Evolutionary conservation across 2,888 invertebrate species (phyloP).

Genomic region (Epiblema foenella): DNA sequence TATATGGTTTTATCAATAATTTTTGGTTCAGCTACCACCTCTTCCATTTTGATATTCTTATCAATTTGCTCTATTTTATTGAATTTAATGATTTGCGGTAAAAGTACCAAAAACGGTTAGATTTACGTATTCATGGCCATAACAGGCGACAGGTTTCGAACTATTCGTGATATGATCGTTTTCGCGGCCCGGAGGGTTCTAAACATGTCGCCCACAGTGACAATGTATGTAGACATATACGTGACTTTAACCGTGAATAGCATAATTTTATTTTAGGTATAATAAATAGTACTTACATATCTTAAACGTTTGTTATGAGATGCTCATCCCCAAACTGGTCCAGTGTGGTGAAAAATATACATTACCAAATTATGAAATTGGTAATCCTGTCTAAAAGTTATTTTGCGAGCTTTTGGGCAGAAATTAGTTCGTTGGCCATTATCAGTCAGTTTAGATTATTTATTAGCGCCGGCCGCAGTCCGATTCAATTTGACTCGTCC

Average conservation of each 20-base stretch:
- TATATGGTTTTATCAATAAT: background rate
- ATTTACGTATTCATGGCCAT: too few species aligned
- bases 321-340: background rate
- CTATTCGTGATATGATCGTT: too few species aligned
- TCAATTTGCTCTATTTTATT: too few species aligned
- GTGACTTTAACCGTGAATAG: too few species aligned
- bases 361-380: background rate
- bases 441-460: slow-evolving; percentile 69
- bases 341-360: background rate
- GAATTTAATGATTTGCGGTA: too few species aligned
- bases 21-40: background rate
- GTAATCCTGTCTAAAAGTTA: slow-evolving; percentile 20
- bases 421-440: slow-evolving; percentile 38
- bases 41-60: background rate
- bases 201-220: too few species aligned
- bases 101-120: too few species aligned
- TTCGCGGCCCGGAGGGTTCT: too few species aligned
- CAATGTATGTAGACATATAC: too few species aligned
- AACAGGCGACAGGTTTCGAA: too few species aligned
- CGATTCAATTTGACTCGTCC: slow-evolving; percentile 79
- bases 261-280: too few species aligned
- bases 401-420: background rate
- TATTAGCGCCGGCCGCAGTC: slow-evolving; percentile 66
- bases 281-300: too few species aligned
- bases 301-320: background rate